Evolutionary conservation across 30 jellyfish, hydroid and myxozoan genomes (phyloP).

Genomic region (Phacellophora camtschatica): DNA sequence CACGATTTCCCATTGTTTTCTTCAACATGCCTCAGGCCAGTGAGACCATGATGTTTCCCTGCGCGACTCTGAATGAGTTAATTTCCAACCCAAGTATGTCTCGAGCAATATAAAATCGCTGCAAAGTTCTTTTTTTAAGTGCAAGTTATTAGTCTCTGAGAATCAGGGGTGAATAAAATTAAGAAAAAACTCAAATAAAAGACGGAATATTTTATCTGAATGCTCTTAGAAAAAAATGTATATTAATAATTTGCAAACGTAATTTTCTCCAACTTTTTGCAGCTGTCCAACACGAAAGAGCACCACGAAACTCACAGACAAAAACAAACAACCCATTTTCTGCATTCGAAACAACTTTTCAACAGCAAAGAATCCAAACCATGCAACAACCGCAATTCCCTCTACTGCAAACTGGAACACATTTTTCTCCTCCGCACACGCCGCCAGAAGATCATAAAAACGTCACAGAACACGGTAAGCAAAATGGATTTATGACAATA

Average conservation of each 20-base stretch:
- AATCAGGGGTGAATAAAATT: too few relatives aligned
- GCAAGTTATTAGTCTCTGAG: too few relatives aligned
- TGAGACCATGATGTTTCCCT: too few relatives aligned
- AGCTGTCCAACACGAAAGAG: constrained; percentile 99
- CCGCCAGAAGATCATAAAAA: constrained; percentile 80
- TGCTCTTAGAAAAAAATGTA: too few relatives aligned
- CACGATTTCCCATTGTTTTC: too few relatives aligned
- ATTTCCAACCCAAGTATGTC: too few relatives aligned
- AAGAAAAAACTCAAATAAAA: too few relatives aligned
- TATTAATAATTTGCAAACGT: background rate
- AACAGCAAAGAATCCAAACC: constrained; percentile 53
- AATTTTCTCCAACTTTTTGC: background rate
- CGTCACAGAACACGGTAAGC: constrained; percentile 51
- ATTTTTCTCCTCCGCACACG: constrained; percentile 96
- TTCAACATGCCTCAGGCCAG: too few relatives aligned
- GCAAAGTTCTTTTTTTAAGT: too few relatives aligned
- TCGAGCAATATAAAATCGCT: too few relatives aligned
- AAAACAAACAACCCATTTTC: constrained; percentile 53
- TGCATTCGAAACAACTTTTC: constrained; percentile 58
- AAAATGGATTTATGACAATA: constrained; percentile 88
- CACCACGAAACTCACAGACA: constrained; percentile 85
- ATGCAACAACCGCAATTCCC: constrained; percentile 76
- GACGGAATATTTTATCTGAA: too few relatives aligned
- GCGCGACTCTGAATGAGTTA: too few relatives aligned
- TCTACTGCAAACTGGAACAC: constrained; percentile 50